Evolutionary conservation across 2,888 invertebrate genomes (phyloP).

Genomic region (Epirrhoe tristata): DNA sequence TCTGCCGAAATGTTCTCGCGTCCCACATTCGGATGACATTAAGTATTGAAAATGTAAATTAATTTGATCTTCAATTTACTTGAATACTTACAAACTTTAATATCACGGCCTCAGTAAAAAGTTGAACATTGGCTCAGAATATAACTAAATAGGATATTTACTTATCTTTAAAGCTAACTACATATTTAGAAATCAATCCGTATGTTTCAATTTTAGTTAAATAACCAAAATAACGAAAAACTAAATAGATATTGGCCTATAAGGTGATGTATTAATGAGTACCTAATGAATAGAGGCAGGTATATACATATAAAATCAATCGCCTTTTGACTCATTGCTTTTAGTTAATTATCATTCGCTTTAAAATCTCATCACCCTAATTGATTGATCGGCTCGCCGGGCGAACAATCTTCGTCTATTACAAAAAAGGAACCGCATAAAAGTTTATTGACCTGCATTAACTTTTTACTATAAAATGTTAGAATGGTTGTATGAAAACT

Average conservation of each 20-base stretch:
- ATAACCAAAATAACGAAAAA: too few relatives aligned
- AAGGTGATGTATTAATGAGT: too few relatives aligned
- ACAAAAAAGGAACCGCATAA: neutral
- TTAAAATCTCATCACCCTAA: neutral
- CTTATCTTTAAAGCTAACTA: neutral
- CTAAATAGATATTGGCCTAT: too few relatives aligned
- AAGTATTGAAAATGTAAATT: constrained; percentile 3
- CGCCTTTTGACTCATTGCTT: too few relatives aligned
- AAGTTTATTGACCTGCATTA: constrained; percentile 4
- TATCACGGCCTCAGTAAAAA: neutral
- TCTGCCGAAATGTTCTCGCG: constrained; percentile 12
- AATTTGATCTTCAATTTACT: constrained; percentile 1
- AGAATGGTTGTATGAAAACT: neutral
- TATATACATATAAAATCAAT: neutral
- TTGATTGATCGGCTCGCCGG: constrained; percentile 3
- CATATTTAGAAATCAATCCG: neutral
- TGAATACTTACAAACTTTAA: neutral
- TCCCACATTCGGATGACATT: constrained; percentile 2
- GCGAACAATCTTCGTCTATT: neutral
- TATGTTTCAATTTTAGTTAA: too few relatives aligned
- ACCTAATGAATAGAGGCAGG: too few relatives aligned
- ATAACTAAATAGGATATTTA: neutral
- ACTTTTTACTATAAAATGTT: neutral
- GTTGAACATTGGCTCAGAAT: neutral
- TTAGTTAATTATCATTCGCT: constrained; percentile 1